Percentiles rank a stretch among this genome's conserved stretches.
These are phyloP conservation scores for Chiloscyllium punctatum DNA, from an alignment of 2,797 vertebrate genomes.

Conservation along the genomic window DNA sequence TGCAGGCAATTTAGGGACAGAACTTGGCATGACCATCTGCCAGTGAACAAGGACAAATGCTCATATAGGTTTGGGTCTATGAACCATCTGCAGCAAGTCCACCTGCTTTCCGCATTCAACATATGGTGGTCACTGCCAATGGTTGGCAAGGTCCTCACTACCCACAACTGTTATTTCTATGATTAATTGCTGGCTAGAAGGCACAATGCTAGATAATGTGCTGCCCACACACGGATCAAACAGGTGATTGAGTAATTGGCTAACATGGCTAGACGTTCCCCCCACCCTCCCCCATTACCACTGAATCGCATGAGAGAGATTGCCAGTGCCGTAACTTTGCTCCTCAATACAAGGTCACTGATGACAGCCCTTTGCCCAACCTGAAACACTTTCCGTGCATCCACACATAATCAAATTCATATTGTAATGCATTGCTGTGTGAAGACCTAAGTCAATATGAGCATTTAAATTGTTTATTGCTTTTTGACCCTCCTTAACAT, in stretches of 20 bases:
- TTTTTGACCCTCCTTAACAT: no score
- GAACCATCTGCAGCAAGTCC: background rate
- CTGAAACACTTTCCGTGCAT: background rate
- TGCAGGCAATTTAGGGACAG: background rate
- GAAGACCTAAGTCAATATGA: background rate
- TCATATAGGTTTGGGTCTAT: conserved; percentile 5
- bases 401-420: background rate
- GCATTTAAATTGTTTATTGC: background rate
- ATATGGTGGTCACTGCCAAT: background rate
- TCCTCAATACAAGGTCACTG: background rate
- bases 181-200: background rate
- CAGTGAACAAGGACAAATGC: background rate
- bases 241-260: background rate
- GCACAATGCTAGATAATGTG: background rate
- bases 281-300: background rate
- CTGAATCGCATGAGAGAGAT: background rate
- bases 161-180: background rate
- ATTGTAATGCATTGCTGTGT: background rate
- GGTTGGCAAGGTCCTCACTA: background rate
- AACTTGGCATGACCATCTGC: background rate
- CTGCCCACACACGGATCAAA: background rate
- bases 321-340: background rate
- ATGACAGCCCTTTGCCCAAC: background rate
- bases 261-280: background rate
- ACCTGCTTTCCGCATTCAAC: background rate